Percentiles rank a stretch among this genome's conserved stretches.
Conservation (phyloP, 2,113 vertebrate genomes). For the Paralichthys olivaceus region DNA sequence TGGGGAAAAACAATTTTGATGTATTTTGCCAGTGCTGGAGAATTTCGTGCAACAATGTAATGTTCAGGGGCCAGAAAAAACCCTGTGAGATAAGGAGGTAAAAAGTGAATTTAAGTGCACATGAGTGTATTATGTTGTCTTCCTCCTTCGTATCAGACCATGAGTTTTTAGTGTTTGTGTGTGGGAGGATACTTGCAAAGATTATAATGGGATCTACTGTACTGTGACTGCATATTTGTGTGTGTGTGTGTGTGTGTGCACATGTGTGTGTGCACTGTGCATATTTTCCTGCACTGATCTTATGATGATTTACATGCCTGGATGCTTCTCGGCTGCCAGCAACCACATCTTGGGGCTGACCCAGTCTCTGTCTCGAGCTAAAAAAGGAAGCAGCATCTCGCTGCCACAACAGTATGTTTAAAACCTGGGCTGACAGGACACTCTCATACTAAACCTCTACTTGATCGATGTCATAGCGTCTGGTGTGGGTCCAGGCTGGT, state of each 20-base stretch:
- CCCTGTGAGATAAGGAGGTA: background rate
- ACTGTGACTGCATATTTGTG: constrained; percentile 35
- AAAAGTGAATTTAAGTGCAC: constrained; percentile 1
- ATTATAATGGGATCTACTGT: constrained; percentile 45
- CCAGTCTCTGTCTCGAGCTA: constrained; percentile 65
- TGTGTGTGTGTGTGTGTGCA: constrained; percentile 15
- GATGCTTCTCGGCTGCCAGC: constrained; percentile 56
- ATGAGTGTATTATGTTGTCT: background rate
- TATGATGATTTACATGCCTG: constrained; percentile 64
- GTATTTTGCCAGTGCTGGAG: too few relatives aligned
- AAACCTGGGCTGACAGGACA: constrained; percentile 53
- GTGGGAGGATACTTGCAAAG: constrained; percentile 21
- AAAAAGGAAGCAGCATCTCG: constrained; percentile 68
- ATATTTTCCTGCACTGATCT: constrained; percentile 45
- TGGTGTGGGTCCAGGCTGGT: constrained; percentile 29
- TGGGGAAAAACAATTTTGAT: too few relatives aligned
- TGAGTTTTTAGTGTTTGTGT: constrained; percentile 16
- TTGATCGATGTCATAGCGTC: constrained; percentile 46
- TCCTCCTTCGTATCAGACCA: constrained; percentile 12
- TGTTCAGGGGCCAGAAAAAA: background rate
- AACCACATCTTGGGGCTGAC: constrained; percentile 50
- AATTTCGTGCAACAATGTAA: background rate
- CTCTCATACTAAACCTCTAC: constrained; percentile 50
- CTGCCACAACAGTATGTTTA: constrained; percentile 60
- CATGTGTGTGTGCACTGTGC: constrained; percentile 4